A percentile compares a stretch with the other conserved stretches of the same genome.
These are phyloP conservation scores for Hypomecis atomaria DNA, from an alignment of 2,888 invertebrate genomes.

Conservation along the genomic window DNA sequence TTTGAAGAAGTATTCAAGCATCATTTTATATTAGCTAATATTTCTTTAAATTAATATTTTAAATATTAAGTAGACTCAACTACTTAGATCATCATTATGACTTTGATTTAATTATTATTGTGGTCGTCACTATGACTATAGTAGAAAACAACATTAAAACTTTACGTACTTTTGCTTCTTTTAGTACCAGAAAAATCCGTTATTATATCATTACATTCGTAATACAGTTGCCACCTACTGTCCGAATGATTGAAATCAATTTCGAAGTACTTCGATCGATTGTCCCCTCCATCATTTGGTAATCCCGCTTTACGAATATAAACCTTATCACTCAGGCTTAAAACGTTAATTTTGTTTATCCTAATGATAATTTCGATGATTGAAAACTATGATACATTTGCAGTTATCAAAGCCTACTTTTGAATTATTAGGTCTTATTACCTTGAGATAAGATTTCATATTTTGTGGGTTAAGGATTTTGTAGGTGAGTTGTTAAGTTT, in stretches of 20 bases:
- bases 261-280: slow-evolving; percentile 70
- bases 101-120: too few species aligned
- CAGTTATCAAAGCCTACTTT: not conserved
- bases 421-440: not conserved
- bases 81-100: too few species aligned
- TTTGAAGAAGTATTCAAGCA: too few species aligned
- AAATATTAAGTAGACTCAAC: too few species aligned
- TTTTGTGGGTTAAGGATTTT: slow-evolving; percentile 1
- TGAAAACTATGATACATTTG: slow-evolving; percentile 12
- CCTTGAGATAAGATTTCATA: slow-evolving; percentile 21
- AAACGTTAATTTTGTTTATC: slow-evolving; percentile 23
- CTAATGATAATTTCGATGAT: slow-evolving; percentile 3
- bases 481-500: slow-evolving; percentile 35
- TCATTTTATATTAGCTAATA: too few species aligned
- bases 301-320: slow-evolving; percentile 22
- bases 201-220: slow-evolving; percentile 50
- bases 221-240: slow-evolving; percentile 79
- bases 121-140: too few species aligned
- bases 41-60: too few species aligned
- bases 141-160: too few species aligned
- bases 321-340: not conserved
- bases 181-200: slow-evolving; percentile 15
- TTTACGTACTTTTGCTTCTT: not conserved
- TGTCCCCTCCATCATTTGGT: slow-evolving; percentile 51
- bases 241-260: slow-evolving; percentile 78